Conservation (phyloP, 2,113 vertebrate genomes). For the Athene cunicularia region DNA sequence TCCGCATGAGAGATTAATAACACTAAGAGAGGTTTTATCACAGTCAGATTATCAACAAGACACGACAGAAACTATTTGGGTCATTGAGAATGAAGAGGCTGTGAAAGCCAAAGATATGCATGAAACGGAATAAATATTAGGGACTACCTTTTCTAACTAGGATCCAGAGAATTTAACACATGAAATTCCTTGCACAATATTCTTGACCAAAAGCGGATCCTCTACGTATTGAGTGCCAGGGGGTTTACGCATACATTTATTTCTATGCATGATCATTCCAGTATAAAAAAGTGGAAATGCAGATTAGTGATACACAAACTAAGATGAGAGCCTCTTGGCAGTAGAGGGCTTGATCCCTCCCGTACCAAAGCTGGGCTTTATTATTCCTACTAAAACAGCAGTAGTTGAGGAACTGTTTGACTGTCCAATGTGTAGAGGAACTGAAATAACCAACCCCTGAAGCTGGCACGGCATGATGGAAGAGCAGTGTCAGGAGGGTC, state of each 20-base stretch:
- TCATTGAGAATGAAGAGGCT: neutral
- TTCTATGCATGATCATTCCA: neutral
- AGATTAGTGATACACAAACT: neutral
- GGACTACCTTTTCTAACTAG: neutral
- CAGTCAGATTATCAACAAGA: neutral
- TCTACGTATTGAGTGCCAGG: neutral
- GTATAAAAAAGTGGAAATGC: neutral
- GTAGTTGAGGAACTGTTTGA: neutral
- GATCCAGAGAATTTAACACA: neutral
- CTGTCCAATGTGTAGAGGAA: neutral
- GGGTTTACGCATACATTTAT: neutral
- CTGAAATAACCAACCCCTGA: neutral
- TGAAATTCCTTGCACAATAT: neutral
- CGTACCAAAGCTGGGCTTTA: neutral
- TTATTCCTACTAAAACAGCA: neutral
- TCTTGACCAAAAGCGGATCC: neutral
- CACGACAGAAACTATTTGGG: neutral
- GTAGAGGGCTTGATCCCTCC: neutral
- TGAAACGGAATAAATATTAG: neutral
- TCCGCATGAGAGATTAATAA: neutral
- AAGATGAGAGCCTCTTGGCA: neutral
- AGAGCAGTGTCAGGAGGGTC: neutral
- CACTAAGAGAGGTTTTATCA: neutral
- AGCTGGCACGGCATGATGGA: neutral
- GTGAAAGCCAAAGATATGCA: neutral